Evolutionary conservation across 2,113 vertebrate genomes (phyloP).

Genomic region (Galbula dea): DNA sequence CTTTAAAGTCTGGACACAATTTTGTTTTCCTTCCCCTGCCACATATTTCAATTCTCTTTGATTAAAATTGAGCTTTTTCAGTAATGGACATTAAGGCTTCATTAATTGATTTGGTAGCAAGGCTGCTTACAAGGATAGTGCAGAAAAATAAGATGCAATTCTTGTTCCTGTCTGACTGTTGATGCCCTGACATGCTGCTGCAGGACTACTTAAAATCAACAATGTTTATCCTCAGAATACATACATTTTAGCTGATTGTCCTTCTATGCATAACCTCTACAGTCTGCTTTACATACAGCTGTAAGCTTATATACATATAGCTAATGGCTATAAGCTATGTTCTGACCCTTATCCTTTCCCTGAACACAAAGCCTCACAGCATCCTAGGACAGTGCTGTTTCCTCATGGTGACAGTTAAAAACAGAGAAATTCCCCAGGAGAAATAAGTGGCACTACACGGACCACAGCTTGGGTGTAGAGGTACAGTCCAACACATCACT

Average conservation of each 20-base stretch:
- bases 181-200: neutral
- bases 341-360: neutral
- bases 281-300: neutral
- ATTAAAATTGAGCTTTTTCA: neutral
- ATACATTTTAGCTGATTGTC: neutral
- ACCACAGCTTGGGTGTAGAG: neutral
- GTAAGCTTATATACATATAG: too few relatives aligned
- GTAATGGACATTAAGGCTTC: neutral
- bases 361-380: neutral
- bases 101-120: neutral
- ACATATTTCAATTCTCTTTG: neutral
- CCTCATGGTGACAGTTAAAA: neutral
- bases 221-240: neutral
- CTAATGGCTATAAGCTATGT: neutral
- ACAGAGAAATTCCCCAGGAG: neutral
- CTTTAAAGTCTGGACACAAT: neutral
- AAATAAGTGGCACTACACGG: neutral
- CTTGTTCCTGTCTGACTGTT: neutral
- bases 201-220: neutral
- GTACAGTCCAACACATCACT: neutral
- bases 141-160: neutral
- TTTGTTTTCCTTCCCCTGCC: neutral
- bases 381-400: neutral
- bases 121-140: neutral
- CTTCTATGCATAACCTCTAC: neutral